Evolutionary conservation across 2,888 invertebrate species (phyloP).

Genomic region (Corbicula japonica): DNA sequence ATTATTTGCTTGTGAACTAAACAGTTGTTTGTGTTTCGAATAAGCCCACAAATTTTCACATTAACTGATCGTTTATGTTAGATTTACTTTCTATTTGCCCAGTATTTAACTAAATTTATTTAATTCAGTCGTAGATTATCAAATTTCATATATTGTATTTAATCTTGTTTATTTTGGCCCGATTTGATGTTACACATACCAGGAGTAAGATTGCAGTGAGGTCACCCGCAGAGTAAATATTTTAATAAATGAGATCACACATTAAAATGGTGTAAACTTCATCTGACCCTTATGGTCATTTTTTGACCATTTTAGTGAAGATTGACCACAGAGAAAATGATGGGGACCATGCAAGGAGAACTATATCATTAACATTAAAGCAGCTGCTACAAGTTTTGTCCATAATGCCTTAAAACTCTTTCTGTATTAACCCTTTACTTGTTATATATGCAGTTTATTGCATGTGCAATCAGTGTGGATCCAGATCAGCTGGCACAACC

Average conservation of each 20-base stretch:
- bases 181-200: slow-evolving; percentile 38
- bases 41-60: slow-evolving; percentile 27
- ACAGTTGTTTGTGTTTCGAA: slow-evolving; percentile 29
- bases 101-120: slow-evolving; percentile 39
- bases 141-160: slow-evolving; percentile 30
- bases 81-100: slow-evolving; percentile 26
- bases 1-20: slow-evolving; percentile 6
- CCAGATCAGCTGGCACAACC: too few relatives aligned
- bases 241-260: slow-evolving; percentile 40
- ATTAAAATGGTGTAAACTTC: slow-evolving; percentile 26
- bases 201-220: slow-evolving; percentile 24
- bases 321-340: neutral
- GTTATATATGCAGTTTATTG: too few relatives aligned
- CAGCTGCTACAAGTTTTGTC: too few relatives aligned
- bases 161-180: slow-evolving; percentile 40
- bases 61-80: neutral
- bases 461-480: too few relatives aligned
- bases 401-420: too few relatives aligned
- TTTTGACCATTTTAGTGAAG: slow-evolving; percentile 17
- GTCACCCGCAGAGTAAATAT: slow-evolving; percentile 42
- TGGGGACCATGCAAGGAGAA: neutral
- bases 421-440: too few relatives aligned
- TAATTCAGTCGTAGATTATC: slow-evolving; percentile 26
- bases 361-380: too few relatives aligned
- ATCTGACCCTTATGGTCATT: slow-evolving; percentile 9